Evolutionary conservation across 2,888 invertebrate species (phyloP).

Genomic region (Stomorhina lunata): DNA sequence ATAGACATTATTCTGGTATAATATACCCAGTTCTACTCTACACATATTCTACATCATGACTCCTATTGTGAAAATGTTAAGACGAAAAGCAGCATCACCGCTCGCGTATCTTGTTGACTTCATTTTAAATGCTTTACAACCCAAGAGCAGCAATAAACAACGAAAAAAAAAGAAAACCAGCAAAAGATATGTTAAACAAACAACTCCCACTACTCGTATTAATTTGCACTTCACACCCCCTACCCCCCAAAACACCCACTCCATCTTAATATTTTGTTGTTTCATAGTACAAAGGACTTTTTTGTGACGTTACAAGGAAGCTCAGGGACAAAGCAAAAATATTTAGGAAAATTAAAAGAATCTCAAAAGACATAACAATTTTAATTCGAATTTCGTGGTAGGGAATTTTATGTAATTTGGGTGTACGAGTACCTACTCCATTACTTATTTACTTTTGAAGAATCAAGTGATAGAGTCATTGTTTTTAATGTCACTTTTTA

Average conservation of each 20-base stretch:
- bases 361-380: no score
- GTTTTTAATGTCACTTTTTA: no score
- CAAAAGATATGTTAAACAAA: conserved; percentile 23
- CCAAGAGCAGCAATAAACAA: conserved; percentile 22
- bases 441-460: no score
- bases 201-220: conserved; percentile 11
- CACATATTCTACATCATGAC: conserved; percentile 14
- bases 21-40: no score
- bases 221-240: not conserved
- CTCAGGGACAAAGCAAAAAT: not conserved
- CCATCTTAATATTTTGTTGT: conserved; percentile 4
- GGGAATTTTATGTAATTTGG: no score
- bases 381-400: no score
- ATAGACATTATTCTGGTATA: conserved; percentile 31
- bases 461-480: no score
- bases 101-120: conserved; percentile 58
- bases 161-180: not conserved
- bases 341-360: not conserved
- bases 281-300: not conserved
- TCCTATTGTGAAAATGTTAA: conserved; percentile 26
- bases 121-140: conserved; percentile 49
- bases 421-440: no score
- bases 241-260: not conserved
- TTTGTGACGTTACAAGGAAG: not conserved
- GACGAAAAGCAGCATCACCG: conserved; percentile 19